Evolutionary conservation across 2,797 vertebrate species (phyloP), one percentile per base, ranked within the genome.

Genomic region (Babyrousa celebensis): DNA sequence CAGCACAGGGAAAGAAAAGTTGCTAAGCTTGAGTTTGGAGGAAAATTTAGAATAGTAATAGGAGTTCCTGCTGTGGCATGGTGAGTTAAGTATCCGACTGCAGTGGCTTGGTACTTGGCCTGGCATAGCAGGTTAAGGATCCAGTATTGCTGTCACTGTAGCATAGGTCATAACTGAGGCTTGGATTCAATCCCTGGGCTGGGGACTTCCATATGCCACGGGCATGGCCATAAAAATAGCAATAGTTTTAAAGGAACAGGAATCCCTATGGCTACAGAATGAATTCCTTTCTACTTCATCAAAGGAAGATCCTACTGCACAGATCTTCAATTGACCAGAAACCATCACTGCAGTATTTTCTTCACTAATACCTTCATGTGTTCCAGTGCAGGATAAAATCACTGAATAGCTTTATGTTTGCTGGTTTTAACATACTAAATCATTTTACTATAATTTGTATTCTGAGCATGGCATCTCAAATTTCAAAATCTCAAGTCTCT

Each of bases 401-500:
- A 40, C 52, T 63, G 27, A 67, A 52, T 29, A 32, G 29, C 43
- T 68, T 84, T 87, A 56, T 56, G 17, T 36, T 32, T 77, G 29
- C 27, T 93, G 52, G 9, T 94, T 91, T 72, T 91, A 67, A 36
- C 78, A 29, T 56, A 80, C 36, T 36, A 36, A 36, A 48, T 67
- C 18, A 36, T 82, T 86, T 96, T 93, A 58, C 40, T 94, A 43
- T 89, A 88, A 90, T 80, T 68, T 70, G 63, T 60, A 71, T 62
- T 68, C 36, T 92, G 11, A 85, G 65, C 72, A 72, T 88, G 54
- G 85, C 5, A 62, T 27, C 56, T 70, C 87, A 89, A 62, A 54
- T 68, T 90, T 87, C 36, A 91, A 89, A 85, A 89, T 65, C 48
- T 82, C 32, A 87, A 67, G n/a, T 91, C 48, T 86, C 67, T 87